These are phyloP conservation scores for Rhyacichthys aspro DNA, from an alignment of 2,797 vertebrate species.

Conservation along the genomic window DNA sequence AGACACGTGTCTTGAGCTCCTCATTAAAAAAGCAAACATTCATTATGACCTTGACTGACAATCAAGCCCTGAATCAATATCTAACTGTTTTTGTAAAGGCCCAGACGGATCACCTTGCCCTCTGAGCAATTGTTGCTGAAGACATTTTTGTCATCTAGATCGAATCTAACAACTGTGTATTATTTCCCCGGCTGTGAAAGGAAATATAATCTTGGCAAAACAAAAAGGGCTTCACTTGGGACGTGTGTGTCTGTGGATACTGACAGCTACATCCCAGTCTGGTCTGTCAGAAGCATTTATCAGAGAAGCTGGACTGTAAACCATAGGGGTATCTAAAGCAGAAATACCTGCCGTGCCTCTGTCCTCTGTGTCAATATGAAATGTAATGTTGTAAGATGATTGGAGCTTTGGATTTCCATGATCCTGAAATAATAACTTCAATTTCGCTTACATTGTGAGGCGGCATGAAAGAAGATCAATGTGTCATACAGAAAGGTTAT, in stretches of 20 bases:
- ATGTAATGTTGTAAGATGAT: conserved; percentile 30
- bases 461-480: conserved; percentile 11
- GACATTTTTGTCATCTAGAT: conserved; percentile 51
- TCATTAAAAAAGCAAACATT: conserved; percentile 17
- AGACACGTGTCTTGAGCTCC: conserved; percentile 7
- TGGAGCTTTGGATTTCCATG: conserved; percentile 19
- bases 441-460: conserved; percentile 28
- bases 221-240: conserved; percentile 43
- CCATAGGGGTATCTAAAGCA: conserved; percentile 8
- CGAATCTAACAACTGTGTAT: conserved; percentile 53
- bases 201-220: conserved; percentile 58
- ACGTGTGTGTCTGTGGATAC: conserved; percentile 44
- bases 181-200: conserved; percentile 52
- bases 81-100: conserved; percentile 40
- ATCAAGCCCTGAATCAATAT: conserved; percentile 58
- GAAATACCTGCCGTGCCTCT: conserved; percentile 16
- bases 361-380: conserved; percentile 24
- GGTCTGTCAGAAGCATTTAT: conserved; percentile 52
- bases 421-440: conserved; percentile 31
- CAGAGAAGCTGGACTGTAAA: conserved; percentile 30
- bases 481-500: conserved; percentile 16
- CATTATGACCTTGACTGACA: conserved; percentile 62
- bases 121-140: conserved; percentile 49
- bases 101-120: conserved; percentile 42
- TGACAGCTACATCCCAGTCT: conserved; percentile 49